Evolutionary conservation across 2,888 invertebrate species (phyloP), one percentile per base, ranked within the genome.

Genomic region (Prenolepis imparis): DNA sequence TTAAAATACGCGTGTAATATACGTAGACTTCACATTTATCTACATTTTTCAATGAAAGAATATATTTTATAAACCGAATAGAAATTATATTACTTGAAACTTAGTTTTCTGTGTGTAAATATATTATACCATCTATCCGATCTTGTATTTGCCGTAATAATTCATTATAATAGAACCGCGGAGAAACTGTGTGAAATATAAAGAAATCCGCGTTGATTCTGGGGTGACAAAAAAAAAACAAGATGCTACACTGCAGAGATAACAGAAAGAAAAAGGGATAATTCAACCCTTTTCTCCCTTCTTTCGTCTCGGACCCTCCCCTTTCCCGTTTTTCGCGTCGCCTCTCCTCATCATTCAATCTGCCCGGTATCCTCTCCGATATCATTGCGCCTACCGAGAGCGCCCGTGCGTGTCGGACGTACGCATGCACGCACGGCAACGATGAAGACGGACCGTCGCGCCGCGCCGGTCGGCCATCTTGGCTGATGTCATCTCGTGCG

Each of bases 401-500:
- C 55, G 66, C 52, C 28, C 70, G 72, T 63, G 61, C 74, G 72
- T 74, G 86, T 72, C 61, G 36, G 44, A 21, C 41, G 70, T 68
- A 70, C 81, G 73, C 73, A 61, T 81, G 82, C 77, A 78, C 68
- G 64, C 80, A 52, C 52, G 28, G 24, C 55, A 85, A 84, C 89
- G 89, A 87, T 86, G 87, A 89, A 86, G 87, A 87, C 86, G 88
- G 87, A 87, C 82, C 84, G 83, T 48, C 75, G 57, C 80, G 83
- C 28, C 73, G n/a, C 72, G 73, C 57, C 44, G 59, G 78, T 80
- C 88, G 81, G 91, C 90, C 92, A 90, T 92, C 87, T 89, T 91
- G 90, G 88, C 83, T 91, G 92, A 92, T 91, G 91, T 92, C 92
- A 92, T 86, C 84, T 82, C 88, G 85, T 88, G 84, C 85, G 88